phyloP scores from a whole-genome alignment of 2,888 invertebrate species.

The Pammene aurita region DNA sequence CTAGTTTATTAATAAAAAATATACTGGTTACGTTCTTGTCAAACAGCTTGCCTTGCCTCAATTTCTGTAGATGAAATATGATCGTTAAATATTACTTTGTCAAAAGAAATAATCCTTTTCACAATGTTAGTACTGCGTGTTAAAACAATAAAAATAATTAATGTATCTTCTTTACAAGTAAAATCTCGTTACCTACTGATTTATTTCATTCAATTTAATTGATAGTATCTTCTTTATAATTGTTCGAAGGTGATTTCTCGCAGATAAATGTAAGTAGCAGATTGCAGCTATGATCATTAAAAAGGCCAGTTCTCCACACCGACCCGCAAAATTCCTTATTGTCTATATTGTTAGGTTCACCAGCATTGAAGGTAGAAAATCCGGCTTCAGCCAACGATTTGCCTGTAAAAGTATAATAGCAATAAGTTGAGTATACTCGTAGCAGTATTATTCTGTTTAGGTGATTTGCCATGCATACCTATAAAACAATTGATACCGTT shows the following conservation, averaged over 20 bases:
- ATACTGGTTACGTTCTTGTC: too few relatives aligned
- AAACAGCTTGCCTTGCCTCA: too few relatives aligned
- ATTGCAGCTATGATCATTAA: conserved; percentile 18
- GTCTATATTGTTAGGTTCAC: conserved; percentile 18
- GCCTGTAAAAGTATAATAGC: conserved; percentile 20
- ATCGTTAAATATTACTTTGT: too few relatives aligned
- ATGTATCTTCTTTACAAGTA: too few relatives aligned
- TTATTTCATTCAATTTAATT: too few relatives aligned
- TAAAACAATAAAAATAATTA: too few relatives aligned
- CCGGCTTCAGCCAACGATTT: conserved; percentile 17
- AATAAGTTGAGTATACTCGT: background rate
- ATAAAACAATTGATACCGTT: too few relatives aligned
- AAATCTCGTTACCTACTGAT: too few relatives aligned
- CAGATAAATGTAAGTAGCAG: conserved; percentile 5
- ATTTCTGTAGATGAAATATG: background rate
- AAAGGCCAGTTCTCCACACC: conserved; percentile 3
- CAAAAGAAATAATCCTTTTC: too few relatives aligned
- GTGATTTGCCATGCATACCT: background rate
- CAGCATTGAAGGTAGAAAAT: conserved; percentile 20
- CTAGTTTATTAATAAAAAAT: too few relatives aligned
- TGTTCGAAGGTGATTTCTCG: conserved; percentile 5
- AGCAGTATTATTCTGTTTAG: background rate
- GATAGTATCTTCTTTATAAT: background rate
- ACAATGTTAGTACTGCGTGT: too few relatives aligned
- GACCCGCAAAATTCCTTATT: conserved; percentile 10